phyloP scores from a whole-genome alignment of 2,113 vertebrate species.

The Elephas maximus region DNA sequence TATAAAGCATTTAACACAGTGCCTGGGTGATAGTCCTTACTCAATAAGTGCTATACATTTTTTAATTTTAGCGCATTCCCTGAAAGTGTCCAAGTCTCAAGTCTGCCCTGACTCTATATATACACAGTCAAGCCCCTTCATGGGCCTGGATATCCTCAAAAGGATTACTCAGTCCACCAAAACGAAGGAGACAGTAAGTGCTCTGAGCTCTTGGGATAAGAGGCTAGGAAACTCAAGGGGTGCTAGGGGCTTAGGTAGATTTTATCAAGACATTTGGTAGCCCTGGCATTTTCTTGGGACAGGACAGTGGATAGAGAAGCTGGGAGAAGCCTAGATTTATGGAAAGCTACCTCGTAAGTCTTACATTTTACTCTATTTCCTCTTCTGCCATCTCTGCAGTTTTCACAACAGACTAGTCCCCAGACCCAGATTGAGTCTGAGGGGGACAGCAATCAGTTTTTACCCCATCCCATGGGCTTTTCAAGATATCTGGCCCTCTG shows the following conservation, averaged over 20 bases:
- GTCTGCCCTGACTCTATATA: not conserved
- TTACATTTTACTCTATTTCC: not conserved
- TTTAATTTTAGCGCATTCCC: not conserved
- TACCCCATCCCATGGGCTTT: not conserved
- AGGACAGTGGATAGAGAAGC: not conserved
- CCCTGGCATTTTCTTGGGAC: not conserved
- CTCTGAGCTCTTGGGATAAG: not conserved
- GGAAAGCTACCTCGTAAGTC: not conserved
- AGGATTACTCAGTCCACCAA: not conserved
- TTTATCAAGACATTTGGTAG: not conserved
- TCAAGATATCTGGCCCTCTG: not conserved
- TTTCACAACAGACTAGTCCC: not conserved
- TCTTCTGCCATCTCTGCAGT: not conserved
- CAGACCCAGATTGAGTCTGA: not conserved
- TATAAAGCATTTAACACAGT: not conserved
- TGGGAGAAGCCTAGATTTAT: not conserved
- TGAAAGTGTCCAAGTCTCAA: constrained; percentile 11
- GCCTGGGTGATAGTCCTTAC: not conserved
- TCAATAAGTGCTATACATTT: not conserved
- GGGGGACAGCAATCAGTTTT: not conserved
- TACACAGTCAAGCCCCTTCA: not conserved
- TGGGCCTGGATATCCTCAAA: not conserved
- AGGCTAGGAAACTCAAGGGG: not conserved
- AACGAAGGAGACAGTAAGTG: not conserved
- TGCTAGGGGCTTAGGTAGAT: not conserved